These are phyloP conservation scores for Antechinus stuartii DNA, from an alignment of 2,113 vertebrate species.

Conservation along the genomic window DNA sequence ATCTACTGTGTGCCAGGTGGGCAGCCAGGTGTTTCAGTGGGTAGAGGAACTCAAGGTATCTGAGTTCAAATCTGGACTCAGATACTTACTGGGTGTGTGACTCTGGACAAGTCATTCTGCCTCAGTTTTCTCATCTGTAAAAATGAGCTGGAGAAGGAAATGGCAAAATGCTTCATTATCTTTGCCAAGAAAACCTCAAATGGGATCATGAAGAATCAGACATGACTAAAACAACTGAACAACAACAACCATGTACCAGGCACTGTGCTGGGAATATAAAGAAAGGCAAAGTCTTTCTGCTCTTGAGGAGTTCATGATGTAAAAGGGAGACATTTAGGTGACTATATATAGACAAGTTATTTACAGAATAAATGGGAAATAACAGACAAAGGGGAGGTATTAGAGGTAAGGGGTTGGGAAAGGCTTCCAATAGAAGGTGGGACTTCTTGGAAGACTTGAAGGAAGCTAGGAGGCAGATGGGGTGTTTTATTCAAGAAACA, in stretches of 20 bases:
- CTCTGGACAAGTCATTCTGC: not conserved
- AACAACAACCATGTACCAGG: no score
- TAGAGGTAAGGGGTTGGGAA: not conserved
- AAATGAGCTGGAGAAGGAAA: not conserved
- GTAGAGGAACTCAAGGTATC: not conserved
- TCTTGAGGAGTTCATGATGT: not conserved
- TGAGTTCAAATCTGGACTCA: not conserved
- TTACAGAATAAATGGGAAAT: not conserved
- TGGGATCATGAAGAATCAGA: no score
- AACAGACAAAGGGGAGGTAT: not conserved
- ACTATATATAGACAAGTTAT: not conserved
- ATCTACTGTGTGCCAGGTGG: not conserved
- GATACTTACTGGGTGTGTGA: not conserved
- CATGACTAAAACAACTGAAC: no score
- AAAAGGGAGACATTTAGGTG: not conserved
- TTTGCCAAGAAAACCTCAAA: not conserved
- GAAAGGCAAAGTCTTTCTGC: not conserved
- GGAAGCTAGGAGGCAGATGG: not conserved
- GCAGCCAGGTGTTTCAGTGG: not conserved
- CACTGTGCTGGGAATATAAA: not conserved
- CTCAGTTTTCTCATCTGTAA: not conserved
- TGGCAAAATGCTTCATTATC: no score
- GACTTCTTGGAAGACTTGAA: not conserved
- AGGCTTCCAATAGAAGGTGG: not conserved
- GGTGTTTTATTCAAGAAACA: not conserved